These are phyloP conservation scores for Steatornis caripensis DNA, from an alignment of 2,113 vertebrate species.

Conservation along the genomic window DNA sequence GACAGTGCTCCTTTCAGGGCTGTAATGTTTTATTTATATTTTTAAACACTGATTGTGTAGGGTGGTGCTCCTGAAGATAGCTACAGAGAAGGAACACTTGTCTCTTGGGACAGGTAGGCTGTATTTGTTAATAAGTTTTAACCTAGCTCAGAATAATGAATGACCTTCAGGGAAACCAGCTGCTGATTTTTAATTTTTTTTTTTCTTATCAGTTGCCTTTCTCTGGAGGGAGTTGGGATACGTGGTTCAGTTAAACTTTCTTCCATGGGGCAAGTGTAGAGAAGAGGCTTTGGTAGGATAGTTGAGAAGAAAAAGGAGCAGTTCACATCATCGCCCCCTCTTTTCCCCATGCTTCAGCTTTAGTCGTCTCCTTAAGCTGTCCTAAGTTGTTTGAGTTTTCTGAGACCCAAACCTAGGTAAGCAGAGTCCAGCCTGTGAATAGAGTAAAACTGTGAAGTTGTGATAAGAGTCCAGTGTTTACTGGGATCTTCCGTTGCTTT, in stretches of 20 bases:
- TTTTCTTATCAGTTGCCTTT: neutral
- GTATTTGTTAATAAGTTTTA: neutral
- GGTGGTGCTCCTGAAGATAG: constrained; percentile 82
- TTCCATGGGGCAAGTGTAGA: neutral
- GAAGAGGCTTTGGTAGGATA: neutral
- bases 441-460: neutral
- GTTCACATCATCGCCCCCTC: neutral
- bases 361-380: neutral
- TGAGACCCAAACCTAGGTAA: neutral
- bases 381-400: neutral
- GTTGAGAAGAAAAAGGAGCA: neutral
- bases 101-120: constrained; percentile 82
- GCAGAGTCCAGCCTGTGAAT: neutral
- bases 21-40: constrained; percentile 3
- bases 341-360: neutral
- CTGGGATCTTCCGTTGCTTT: neutral
- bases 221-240: neutral
- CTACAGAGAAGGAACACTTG: constrained; percentile 75
- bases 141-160: neutral
- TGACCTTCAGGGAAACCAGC: neutral
- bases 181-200: neutral
- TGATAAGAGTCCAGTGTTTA: neutral
- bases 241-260: neutral
- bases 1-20: neutral
- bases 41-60: constrained; percentile 63